These are phyloP conservation scores for Globodera ellingtonae DNA, from an alignment of 1,140 invertebrate species.

Conservation along the genomic window DNA sequence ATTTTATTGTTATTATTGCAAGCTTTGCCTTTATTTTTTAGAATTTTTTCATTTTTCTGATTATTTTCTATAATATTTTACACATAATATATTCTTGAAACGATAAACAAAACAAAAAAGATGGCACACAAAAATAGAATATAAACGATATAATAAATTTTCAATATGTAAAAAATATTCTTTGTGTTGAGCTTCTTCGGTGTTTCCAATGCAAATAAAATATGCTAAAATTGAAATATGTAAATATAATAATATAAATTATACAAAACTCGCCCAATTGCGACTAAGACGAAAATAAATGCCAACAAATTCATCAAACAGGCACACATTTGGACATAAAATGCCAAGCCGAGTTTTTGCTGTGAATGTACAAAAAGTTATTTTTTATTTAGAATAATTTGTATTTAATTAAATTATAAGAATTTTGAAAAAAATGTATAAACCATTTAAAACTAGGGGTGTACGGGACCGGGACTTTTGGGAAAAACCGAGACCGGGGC, in stretches of 20 bases:
- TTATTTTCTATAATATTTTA: no score
- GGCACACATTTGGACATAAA: slow-evolving; percentile 6
- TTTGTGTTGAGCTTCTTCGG: not conserved
- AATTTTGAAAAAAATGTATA: not conserved
- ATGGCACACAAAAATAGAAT: no score
- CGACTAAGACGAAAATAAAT: not conserved
- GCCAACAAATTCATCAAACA: not conserved
- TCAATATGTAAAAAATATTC: not conserved
- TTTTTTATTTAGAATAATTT: no score
- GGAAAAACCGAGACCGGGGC: not conserved
- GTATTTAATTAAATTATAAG: not conserved
- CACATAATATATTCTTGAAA: no score
- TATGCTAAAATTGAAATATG: not conserved
- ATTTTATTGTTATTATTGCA: no score
- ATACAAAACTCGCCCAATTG: not conserved
- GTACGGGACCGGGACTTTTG: no score
- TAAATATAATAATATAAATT: not conserved
- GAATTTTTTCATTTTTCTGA: no score
- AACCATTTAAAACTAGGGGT: not conserved
- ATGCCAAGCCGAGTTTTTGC: slow-evolving; percentile 6
- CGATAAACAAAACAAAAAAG: no score
- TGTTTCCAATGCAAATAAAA: not conserved
- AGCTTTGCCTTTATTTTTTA: no score
- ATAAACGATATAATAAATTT: not conserved
- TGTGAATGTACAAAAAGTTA: not conserved